These are phyloP conservation scores for Urocolius indicus DNA, from an alignment of 2,113 vertebrate genomes.

Conservation along the genomic window DNA sequence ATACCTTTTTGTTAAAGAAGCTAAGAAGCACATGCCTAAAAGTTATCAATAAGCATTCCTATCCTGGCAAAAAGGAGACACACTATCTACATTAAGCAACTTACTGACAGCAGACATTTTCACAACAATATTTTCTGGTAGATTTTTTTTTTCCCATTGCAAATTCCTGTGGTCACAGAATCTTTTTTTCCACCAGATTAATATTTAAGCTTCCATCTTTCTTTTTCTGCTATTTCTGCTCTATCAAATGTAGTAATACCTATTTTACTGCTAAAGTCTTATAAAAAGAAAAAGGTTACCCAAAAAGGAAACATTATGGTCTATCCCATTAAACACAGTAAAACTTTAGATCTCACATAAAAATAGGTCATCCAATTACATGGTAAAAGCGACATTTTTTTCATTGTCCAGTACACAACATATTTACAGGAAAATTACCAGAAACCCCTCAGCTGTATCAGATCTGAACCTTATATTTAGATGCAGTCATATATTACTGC, in stretches of 20 bases:
- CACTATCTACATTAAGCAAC: not conserved
- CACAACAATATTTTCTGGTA: not conserved
- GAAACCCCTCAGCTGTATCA: conserved; percentile 75
- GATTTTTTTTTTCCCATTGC: not conserved
- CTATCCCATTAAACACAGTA: conserved; percentile 83
- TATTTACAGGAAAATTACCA: conserved; percentile 82
- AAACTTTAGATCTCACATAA: conserved; percentile 83
- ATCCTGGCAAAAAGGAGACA: not conserved
- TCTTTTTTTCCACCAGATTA: not conserved
- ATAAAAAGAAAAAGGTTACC: conserved; percentile 71
- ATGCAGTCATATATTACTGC: conserved; percentile 91
- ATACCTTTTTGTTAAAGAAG: not conserved
- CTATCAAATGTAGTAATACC: conserved; percentile 29
- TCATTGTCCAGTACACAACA: conserved; percentile 78
- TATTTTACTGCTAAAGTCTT: conserved; percentile 67
- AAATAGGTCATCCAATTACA: conserved; percentile 87
- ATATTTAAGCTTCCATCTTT: conserved; percentile 37
- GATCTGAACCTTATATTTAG: conserved; percentile 89
- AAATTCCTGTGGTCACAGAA: not conserved
- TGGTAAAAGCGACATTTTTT: conserved; percentile 75
- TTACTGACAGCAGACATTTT: not conserved
- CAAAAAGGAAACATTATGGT: conserved; percentile 82
- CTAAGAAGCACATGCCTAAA: not conserved
- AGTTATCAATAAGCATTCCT: not conserved
- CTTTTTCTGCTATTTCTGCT: conserved; percentile 60